Conservation (phyloP, 2,113 vertebrate species). For the Python bivittatus region DNA sequence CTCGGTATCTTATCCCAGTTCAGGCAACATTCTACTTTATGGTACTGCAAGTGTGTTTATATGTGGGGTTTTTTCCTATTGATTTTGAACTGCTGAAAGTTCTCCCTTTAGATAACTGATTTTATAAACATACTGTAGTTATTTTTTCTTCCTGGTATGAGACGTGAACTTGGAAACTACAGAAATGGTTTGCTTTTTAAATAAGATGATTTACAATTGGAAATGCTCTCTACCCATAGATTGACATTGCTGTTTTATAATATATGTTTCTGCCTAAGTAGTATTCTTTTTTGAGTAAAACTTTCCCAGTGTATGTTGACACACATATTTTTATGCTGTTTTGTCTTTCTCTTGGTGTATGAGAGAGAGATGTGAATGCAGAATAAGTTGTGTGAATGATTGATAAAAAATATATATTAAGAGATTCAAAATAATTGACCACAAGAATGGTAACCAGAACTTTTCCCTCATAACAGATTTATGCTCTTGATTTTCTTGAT, state of each 20-base stretch:
- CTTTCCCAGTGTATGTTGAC: background rate
- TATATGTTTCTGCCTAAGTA: background rate
- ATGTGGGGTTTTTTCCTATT: background rate
- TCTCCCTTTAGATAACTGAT: background rate
- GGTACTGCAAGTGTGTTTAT: background rate
- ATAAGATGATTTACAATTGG: constrained; percentile 31
- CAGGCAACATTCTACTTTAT: constrained; percentile 1
- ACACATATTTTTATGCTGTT: background rate
- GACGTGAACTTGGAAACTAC: background rate
- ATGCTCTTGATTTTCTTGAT: background rate
- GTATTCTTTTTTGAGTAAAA: background rate
- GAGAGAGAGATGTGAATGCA: background rate
- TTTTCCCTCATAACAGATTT: background rate
- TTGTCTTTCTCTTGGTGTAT: background rate
- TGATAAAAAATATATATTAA: background rate
- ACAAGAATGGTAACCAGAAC: background rate
- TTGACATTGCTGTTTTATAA: background rate
- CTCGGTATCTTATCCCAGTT: constrained; percentile 20
- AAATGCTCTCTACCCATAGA: constrained; percentile 19
- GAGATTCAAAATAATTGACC: background rate
- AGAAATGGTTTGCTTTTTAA: constrained; percentile 17
- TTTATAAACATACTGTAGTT: background rate
- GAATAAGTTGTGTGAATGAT: background rate
- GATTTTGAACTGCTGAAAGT: background rate
- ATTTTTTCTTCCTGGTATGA: background rate